A percentile compares a stretch with the other conserved stretches of the same genome.
These are phyloP conservation scores for Cotesia vestalis DNA, from an alignment of 1,140 invertebrate genomes.

Conservation along the genomic window DNA sequence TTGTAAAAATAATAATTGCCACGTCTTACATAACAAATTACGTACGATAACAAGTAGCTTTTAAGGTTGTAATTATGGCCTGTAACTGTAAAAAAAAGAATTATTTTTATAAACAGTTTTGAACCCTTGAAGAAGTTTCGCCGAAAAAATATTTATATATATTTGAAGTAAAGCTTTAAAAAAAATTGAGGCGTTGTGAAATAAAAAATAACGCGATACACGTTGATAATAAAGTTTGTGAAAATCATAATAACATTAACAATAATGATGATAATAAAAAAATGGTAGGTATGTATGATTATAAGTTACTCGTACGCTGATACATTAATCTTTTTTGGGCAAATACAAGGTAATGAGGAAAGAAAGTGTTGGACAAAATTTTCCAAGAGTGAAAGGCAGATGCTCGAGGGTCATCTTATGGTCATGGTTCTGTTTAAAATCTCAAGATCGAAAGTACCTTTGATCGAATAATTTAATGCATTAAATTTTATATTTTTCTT, in stretches of 20 bases:
- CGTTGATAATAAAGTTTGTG: background rate
- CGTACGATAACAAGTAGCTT: no score
- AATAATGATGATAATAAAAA: background rate
- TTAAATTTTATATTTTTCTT: conserved; percentile 27
- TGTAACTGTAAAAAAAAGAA: no score
- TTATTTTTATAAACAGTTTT: no score
- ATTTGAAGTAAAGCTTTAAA: no score
- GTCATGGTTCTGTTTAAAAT: no score
- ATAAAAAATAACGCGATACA: background rate
- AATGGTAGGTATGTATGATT: background rate
- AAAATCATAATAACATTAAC: background rate
- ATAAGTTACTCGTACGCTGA: background rate
- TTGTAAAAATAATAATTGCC: no score
- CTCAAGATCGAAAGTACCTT: background rate
- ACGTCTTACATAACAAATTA: no score
- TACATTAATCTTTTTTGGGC: background rate
- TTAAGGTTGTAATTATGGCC: no score
- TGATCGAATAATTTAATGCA: conserved; percentile 16
- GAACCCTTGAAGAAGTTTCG: no score
- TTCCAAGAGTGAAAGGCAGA: conserved; percentile 35
- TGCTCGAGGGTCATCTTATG: background rate
- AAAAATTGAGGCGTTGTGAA: no score
- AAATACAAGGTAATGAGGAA: conserved; percentile 15
- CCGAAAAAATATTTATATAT: no score
- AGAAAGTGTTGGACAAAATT: conserved; percentile 29